Percentiles rank a stretch among this genome's conserved stretches.
phyloP scores from a whole-genome alignment of 2,888 invertebrate genomes.

The Choreutis nemorana region DNA sequence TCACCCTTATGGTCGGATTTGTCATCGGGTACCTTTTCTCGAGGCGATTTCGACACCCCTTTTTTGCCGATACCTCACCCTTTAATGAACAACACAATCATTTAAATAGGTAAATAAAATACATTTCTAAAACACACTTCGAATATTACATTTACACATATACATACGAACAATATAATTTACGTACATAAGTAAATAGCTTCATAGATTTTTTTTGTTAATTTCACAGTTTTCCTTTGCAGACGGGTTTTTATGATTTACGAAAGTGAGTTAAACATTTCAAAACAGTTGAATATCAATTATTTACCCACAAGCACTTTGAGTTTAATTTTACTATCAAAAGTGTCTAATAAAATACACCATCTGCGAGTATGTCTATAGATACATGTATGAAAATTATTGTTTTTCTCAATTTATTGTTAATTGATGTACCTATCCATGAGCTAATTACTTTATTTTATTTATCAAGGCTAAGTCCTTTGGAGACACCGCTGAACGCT shows the following conservation, averaged over 20 bases:
- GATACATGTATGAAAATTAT: too few species aligned
- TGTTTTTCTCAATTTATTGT: background rate
- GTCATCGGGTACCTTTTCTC: conserved; percentile 86
- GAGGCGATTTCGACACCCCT: conserved; percentile 75
- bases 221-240: conserved; percentile 23
- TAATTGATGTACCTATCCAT: background rate
- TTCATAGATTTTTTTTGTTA: background rate
- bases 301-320: background rate
- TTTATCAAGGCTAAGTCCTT: conserved; percentile 56
- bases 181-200: background rate
- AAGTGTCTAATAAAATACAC: too few species aligned
- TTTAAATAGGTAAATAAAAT: conserved; percentile 68
- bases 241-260: conserved; percentile 35
- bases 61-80: conserved; percentile 76
- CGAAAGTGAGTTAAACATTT: conserved; percentile 23
- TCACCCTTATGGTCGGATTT: conserved; percentile 84
- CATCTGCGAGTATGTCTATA: too few species aligned
- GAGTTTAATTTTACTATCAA: background rate
- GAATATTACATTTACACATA: too few species aligned
- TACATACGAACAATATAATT: background rate
- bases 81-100: conserved; percentile 82
- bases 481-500: conserved; percentile 71
- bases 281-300: background rate
- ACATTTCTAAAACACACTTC: too few species aligned
- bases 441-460: too few species aligned